Conservation (phyloP, 2,113 vertebrate species). For the Xiphorhynchus elegans region DNA sequence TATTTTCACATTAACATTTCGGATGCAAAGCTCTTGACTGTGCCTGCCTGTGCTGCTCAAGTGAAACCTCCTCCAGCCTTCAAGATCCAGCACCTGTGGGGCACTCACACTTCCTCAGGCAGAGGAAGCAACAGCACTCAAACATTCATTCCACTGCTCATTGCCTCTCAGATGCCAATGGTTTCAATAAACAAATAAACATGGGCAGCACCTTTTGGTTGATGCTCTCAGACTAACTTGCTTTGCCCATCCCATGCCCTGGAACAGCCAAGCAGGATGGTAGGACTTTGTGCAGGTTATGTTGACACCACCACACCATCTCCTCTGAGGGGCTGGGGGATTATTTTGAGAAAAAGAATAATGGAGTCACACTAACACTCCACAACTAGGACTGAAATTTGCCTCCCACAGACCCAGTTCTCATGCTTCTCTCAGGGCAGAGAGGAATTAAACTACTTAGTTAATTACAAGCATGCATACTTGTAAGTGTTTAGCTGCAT, state of each 20-base stretch:
- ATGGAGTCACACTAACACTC: neutral
- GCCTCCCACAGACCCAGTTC: neutral
- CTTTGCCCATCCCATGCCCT: neutral
- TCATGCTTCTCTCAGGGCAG: neutral
- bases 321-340: fast-evolving
- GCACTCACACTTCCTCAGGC: neutral
- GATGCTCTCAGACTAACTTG: neutral
- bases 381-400: neutral
- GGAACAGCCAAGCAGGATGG: neutral
- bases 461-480: neutral
- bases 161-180: neutral
- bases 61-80: neutral
- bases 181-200: neutral
- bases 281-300: neutral
- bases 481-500: neutral
- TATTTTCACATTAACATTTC: neutral
- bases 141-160: neutral
- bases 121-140: neutral
- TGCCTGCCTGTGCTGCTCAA: neutral
- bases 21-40: fast-evolving
- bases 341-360: neutral
- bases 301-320: neutral
- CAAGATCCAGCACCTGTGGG: neutral
- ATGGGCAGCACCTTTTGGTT: neutral
- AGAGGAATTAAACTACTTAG: neutral